These are phyloP conservation scores for Spisula subtruncata DNA, from an alignment of 2,888 invertebrate species.

Conservation along the genomic window DNA sequence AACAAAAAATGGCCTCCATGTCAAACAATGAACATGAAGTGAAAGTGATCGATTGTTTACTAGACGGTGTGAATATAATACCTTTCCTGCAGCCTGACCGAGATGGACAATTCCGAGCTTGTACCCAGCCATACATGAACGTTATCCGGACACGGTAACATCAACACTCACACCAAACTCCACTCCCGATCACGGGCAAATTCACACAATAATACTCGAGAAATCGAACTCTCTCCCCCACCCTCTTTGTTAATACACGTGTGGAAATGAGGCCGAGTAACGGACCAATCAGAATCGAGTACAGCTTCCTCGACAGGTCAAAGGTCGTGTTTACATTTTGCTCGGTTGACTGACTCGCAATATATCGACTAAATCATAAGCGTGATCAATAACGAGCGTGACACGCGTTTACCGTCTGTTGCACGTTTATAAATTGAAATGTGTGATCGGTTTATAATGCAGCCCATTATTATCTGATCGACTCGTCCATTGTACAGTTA, in stretches of 20 bases:
- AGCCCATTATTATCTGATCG: no score
- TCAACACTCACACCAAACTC: constrained; percentile 21
- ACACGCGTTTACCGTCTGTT: not conserved
- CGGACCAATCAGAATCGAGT: constrained; percentile 73
- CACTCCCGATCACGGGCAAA: constrained; percentile 43
- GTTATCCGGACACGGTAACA: not conserved
- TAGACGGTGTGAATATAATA: constrained; percentile 71
- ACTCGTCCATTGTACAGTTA: no score
- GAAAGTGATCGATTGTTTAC: constrained; percentile 35
- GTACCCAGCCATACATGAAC: constrained; percentile 81
- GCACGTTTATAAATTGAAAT: not conserved
- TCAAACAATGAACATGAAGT: constrained; percentile 13
- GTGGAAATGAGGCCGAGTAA: constrained; percentile 77
- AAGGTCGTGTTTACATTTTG: constrained; percentile 80
- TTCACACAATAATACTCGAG: constrained; percentile 34
- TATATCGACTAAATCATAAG: not conserved
- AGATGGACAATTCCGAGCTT: constrained; percentile 88
- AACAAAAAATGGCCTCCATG: constrained; percentile 66
- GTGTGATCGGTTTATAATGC: no score
- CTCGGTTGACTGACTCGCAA: constrained; percentile 3
- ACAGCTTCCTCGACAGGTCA: constrained; percentile 73
- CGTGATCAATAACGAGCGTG: not conserved
- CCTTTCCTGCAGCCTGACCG: constrained; percentile 88
- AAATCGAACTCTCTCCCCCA: constrained; percentile 54
- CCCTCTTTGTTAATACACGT: constrained; percentile 78